Conservation (phyloP, 2,888 invertebrate genomes). For the Drosophila dives region DNA sequence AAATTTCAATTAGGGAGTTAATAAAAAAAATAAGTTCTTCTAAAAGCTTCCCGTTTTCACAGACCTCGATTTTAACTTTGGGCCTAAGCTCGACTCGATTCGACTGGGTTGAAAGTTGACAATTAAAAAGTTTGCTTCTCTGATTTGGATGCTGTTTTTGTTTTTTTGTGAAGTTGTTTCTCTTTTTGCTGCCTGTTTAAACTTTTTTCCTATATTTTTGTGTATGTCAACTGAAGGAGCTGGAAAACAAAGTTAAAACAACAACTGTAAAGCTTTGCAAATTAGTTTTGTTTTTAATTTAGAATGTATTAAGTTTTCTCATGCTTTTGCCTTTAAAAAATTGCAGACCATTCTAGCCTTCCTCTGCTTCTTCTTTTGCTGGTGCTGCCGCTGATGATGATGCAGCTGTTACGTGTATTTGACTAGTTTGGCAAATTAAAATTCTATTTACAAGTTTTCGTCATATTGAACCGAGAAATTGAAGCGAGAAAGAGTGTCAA, state of each 20-base stretch:
- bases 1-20: slow-evolving; percentile 65
- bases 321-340: slow-evolving; percentile 25
- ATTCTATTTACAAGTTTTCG: slow-evolving; percentile 66
- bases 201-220: slow-evolving; percentile 37
- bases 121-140: slow-evolving; percentile 74
- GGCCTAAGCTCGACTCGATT: slow-evolving; percentile 31
- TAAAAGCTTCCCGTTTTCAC: slow-evolving; percentile 30
- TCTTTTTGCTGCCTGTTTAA: slow-evolving; percentile 34
- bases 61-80: slow-evolving; percentile 23
- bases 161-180: slow-evolving; percentile 33
- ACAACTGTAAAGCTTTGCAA: slow-evolving; percentile 68
- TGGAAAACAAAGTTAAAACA: slow-evolving; percentile 59
- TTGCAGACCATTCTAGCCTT: background rate
- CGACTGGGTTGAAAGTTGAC: slow-evolving; percentile 73
- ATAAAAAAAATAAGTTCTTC: slow-evolving; percentile 11
- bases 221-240: slow-evolving; percentile 37
- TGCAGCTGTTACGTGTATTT: slow-evolving; percentile 29
- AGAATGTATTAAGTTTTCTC: slow-evolving; percentile 53
- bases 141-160: slow-evolving; percentile 42
- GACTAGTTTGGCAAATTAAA: slow-evolving; percentile 55
- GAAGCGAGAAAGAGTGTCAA: background rate
- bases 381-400: background rate
- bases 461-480: slow-evolving; percentile 4
- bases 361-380: background rate
- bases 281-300: slow-evolving; percentile 74